Base-by-base conservation (phyloP, 2,888 invertebrate species). In the Nemotelus pantherinus region DNA sequence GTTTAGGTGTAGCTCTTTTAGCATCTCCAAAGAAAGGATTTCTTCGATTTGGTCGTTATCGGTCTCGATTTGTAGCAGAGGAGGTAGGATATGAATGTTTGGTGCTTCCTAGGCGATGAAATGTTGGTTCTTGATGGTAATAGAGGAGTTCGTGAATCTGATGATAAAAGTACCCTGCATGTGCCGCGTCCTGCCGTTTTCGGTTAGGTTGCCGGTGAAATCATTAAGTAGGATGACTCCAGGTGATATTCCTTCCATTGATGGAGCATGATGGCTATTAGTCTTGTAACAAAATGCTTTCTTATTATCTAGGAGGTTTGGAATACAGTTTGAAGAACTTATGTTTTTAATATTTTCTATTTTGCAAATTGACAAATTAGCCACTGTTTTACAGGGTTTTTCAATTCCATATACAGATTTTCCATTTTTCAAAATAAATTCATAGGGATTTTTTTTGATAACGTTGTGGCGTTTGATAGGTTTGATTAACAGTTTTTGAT, bases 391-490 rank as follows among this genome's bases (percentile, higher is more conserved):
- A 39, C 60, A 60, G 25, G 25, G 7, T 4, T 60, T 39, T 25
- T 3, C 39, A 10, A 60, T 60, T 2, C 60, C 60, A 60, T 41
- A 60, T 4, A 3, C 3, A 3, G 2, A 3, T 60, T 39, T 7
- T 25, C 39, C 53, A 39, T 60, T 76, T 60, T 60, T 60, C 39
- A 9, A 60, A 60, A 60, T 60, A 3, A 41, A 39, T 71, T 79
- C 75, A 48, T n/a, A n/a, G n/a, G n/a, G n/a, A n/a, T n/a, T n/a
- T n/a, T n/a, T n/a, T n/a, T n/a, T n/a, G n/a, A n/a, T n/a, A n/a
- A n/a, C n/a, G n/a, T n/a, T n/a, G n/a, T n/a, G n/a, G n/a, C n/a
- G n/a, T n/a, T n/a, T n/a, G n/a, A n/a, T n/a, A n/a, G n/a, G n/a
- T n/a, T n/a, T n/a, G n/a, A n/a, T n/a, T n/a, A n/a, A n/a, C n/a